Conservation (phyloP, 2,797 vertebrate genomes). For the Champsocephalus gunnari region DNA sequence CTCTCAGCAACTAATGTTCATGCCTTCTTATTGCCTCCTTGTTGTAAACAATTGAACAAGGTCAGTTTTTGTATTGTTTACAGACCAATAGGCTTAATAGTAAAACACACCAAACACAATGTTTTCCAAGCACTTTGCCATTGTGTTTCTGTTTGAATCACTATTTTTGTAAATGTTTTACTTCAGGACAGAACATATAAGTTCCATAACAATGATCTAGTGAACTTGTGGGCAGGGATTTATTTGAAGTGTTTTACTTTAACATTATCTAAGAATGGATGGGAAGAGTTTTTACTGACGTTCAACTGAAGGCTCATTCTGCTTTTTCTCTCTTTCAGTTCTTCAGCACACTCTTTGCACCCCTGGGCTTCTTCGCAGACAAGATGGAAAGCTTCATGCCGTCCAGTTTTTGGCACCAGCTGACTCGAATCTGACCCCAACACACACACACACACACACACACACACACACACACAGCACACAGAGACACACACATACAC, state of each 20-base stretch:
- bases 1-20: not conserved
- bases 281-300: conserved; percentile 2
- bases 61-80: not conserved
- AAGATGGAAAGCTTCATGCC: conserved; percentile 90
- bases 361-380: conserved; percentile 87
- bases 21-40: too few species aligned
- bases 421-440: conserved; percentile 83
- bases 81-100: not conserved
- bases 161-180: not conserved
- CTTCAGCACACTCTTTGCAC: conserved; percentile 89
- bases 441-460: conserved; percentile 16
- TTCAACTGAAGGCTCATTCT: conserved; percentile 19
- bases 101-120: not conserved
- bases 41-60: not conserved
- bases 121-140: too few species aligned
- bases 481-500: conserved; percentile 35
- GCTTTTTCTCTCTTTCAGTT: conserved; percentile 79
- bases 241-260: conserved; percentile 8
- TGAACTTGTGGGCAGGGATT: not conserved
- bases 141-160: not conserved
- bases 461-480: conserved; percentile 36
- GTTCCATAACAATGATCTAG: not conserved
- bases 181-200: not conserved
- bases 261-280: not conserved
- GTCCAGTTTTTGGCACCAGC: conserved; percentile 87